phyloP scores from a whole-genome alignment of 2,797 vertebrate species.

The Tapirus indicus region DNA sequence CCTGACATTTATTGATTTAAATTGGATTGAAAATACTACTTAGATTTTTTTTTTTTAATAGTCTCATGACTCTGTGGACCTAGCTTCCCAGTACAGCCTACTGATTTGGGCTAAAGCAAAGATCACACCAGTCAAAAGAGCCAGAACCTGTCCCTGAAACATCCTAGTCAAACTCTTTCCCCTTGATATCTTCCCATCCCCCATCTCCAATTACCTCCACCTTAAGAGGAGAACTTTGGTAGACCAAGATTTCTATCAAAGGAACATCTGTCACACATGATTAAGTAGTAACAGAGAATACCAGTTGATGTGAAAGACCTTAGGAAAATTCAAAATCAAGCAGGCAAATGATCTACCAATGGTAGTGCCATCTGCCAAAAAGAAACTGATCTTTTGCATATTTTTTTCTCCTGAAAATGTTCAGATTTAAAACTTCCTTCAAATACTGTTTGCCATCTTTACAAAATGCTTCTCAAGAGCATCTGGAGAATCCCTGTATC shows the following conservation, averaged over 20 bases:
- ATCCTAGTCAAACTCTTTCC: background rate
- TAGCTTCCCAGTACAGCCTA: background rate
- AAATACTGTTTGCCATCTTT: background rate
- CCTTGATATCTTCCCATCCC: background rate
- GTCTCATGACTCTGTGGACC: background rate
- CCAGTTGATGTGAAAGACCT: background rate
- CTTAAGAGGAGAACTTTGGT: background rate
- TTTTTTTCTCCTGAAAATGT: constrained; percentile 27
- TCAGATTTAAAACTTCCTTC: background rate
- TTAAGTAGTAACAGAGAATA: background rate
- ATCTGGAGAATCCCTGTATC: background rate
- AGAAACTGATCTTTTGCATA: background rate
- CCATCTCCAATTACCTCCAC: background rate
- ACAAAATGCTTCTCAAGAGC: background rate
- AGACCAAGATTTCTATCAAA: background rate
- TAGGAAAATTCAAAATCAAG: background rate
- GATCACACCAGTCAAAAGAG: background rate
- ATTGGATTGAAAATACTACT: background rate
- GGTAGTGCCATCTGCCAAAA: background rate
- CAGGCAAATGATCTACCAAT: background rate
- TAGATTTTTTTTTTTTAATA: background rate
- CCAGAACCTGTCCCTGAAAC: background rate
- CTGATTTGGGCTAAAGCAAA: background rate
- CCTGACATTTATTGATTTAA: constrained; percentile 23
- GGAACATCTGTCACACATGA: background rate